phyloP scores from a whole-genome alignment of 2,888 invertebrate species.

The Cyrtodaria siliqua region DNA sequence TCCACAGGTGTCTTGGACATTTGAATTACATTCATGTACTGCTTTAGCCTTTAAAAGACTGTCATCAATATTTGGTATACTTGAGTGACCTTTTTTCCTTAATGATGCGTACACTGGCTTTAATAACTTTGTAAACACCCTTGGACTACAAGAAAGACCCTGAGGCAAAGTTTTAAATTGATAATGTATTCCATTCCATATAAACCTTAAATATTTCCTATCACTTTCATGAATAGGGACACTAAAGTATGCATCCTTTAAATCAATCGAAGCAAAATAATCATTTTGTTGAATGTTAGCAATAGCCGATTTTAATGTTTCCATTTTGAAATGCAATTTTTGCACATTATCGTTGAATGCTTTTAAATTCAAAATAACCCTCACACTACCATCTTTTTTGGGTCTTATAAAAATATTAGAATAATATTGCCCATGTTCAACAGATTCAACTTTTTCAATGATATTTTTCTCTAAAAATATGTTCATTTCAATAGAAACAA shows the following conservation, averaged over 20 bases:
- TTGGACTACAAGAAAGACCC: not conserved
- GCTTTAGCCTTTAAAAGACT: too few species aligned
- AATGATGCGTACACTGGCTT: constrained; percentile 3
- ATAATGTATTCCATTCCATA: constrained; percentile 6
- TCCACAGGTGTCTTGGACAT: not conserved
- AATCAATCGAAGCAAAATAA: constrained; percentile 12
- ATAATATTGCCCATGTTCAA: too few species aligned
- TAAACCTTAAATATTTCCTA: constrained; percentile 13
- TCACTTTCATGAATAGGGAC: not conserved
- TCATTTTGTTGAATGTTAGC: constrained; percentile 6
- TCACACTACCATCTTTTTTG: too few species aligned
- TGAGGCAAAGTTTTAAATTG: constrained; percentile 10
- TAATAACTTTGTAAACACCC: constrained; percentile 6
- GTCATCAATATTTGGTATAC: not conserved
- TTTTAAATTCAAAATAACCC: too few species aligned
- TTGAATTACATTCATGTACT: too few species aligned
- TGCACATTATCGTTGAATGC: too few species aligned
- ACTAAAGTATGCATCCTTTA: not conserved
- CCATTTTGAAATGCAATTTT: too few species aligned
- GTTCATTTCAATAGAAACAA: too few species aligned
- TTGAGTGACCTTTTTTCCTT: constrained; percentile 3
- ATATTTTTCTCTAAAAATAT: too few species aligned
- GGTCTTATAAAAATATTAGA: too few species aligned
- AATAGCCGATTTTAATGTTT: constrained; percentile 6
- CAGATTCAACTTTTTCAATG: too few species aligned